Evolutionary conservation across 2,888 invertebrate species (phyloP), one percentile per base, ranked within the genome.

Genomic region (Lissonota sp.): DNA sequence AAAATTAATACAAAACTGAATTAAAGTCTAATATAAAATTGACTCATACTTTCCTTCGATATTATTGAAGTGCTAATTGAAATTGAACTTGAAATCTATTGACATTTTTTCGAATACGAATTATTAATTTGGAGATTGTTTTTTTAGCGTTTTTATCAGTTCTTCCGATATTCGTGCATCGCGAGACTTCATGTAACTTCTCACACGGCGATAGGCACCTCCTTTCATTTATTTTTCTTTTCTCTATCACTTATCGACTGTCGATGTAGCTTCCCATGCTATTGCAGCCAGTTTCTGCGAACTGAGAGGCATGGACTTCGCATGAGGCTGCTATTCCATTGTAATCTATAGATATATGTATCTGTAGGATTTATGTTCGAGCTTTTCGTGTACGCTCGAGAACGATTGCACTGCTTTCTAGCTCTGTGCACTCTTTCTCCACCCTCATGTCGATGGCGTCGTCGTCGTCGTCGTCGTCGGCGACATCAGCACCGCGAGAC

Each of bases 301-400:
- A 55, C 60, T 46, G 67, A 53, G 12, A 60, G 46, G 44, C 69
- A 69, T 64, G n/a, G 73, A 49, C 46, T 66, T 72, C 67, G 53
- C 66, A 60, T 14, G 60, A 60, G 49, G 55, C 55, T 10, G 40
- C 49, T 12, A 8, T 12, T 53, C 57, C 39, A 53, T 42, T 26
- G n/a, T 12, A 8, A 37, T 58, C 3, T 42, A 67, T 44, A 55
- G 39, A 60, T 63, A 55, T 57, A 44, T 44, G 4, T 44, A 4
- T 77, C 72, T 73, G 81, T 78, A 86, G 78, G 86, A 90, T 90
- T 90, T 89, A 89, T 89, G 85, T 78, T 74, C 79, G 80, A 14
- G n/a, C 82, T 84, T 86, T 87, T 84, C 84, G 85, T 79, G 46
- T 1, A 81, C 26, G 83, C 81, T 70, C 71, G 80, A 77, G 82